Evolutionary conservation across 2,888 invertebrate genomes (phyloP).

Genomic region (Sepioteuthis lessoniana): DNA sequence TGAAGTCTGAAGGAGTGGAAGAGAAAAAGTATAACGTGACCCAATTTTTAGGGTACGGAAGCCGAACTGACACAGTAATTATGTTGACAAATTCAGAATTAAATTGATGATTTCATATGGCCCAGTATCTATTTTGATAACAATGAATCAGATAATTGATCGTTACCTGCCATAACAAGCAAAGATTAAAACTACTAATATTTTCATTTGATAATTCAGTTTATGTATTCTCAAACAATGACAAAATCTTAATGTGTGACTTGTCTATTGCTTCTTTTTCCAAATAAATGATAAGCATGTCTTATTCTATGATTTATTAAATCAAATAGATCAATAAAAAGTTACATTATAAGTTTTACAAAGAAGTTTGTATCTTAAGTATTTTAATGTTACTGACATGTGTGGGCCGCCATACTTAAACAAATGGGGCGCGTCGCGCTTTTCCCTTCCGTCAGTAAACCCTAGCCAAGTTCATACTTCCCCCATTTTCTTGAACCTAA

Average conservation of each 20-base stretch:
- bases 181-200: background rate
- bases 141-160: background rate
- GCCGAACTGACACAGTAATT: background rate
- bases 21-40: background rate
- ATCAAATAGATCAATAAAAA: too few species aligned
- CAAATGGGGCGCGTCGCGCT: constrained; percentile 33
- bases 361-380: too few species aligned
- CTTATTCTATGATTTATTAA: too few species aligned
- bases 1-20: background rate
- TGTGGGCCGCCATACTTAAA: background rate
- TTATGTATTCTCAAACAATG: too few species aligned
- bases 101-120: background rate
- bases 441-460: background rate
- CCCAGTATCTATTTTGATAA: background rate
- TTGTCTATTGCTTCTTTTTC: too few species aligned
- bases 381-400: background rate
- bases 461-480: background rate
- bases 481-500: background rate
- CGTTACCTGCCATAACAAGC: background rate
- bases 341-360: too few species aligned
- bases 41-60: constrained; percentile 14
- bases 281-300: too few species aligned
- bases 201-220: background rate
- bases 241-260: too few species aligned
- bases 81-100: background rate